phyloP scores from a whole-genome alignment of 1,140 invertebrate genomes.

The Branchinecta lynchi region DNA sequence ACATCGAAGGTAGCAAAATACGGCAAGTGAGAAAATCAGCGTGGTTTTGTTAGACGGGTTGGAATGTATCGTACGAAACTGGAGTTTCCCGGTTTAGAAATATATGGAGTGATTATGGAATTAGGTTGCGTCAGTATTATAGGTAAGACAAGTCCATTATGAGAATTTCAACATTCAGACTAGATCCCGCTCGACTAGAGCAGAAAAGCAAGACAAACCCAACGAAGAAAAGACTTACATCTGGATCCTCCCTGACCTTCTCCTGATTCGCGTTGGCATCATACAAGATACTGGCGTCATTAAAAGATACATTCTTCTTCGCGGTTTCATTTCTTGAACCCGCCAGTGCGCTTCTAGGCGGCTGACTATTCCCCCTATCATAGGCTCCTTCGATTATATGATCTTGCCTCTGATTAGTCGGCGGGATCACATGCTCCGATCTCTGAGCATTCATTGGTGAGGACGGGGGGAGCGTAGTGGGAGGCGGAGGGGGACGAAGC shows the following conservation, averaged over 20 bases:
- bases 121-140: too few species aligned
- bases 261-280: constrained; percentile 35
- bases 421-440: neutral
- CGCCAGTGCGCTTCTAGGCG: constrained; percentile 30
- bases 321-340: constrained; percentile 12
- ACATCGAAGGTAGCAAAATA: too few species aligned
- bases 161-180: too few species aligned
- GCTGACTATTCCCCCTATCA: constrained; percentile 29
- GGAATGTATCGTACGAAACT: too few species aligned
- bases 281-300: constrained; percentile 12
- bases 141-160: too few species aligned
- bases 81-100: too few species aligned
- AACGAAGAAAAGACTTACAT: too few species aligned
- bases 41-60: too few species aligned
- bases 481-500: constrained; percentile 17
- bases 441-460: constrained; percentile 19
- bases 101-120: too few species aligned
- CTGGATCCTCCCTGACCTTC: constrained; percentile 55
- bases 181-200: too few species aligned
- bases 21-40: too few species aligned
- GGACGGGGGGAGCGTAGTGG: constrained; percentile 21
- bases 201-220: too few species aligned
- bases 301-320: constrained; percentile 51
- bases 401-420: neutral
- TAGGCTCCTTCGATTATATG: neutral